phyloP scores from a whole-genome alignment of 1,140 invertebrate species.

The Bombus balteatus region DNA sequence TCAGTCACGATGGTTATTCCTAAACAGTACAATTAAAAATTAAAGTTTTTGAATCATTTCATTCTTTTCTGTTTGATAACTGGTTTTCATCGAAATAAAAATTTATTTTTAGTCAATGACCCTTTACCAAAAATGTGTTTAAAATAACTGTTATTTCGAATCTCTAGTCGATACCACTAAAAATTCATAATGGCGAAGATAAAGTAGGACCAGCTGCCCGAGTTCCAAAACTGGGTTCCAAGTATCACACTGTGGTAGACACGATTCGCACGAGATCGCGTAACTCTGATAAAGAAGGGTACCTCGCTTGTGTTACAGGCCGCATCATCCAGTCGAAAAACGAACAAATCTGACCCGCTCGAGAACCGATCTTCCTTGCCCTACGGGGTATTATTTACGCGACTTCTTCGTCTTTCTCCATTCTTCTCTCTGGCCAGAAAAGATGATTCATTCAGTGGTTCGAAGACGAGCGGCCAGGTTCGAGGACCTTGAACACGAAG shows the following conservation, averaged over 20 bases:
- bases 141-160: too few relatives aligned
- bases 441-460: constrained; percentile 67
- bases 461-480: constrained; percentile 51
- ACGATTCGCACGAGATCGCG: constrained; percentile 4
- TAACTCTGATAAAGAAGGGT: constrained; percentile 26
- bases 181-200: not conserved
- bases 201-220: too few relatives aligned
- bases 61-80: too few relatives aligned
- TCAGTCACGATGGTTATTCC: fast-evolving
- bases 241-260: not conserved
- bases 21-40: too few relatives aligned
- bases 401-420: constrained; percentile 55
- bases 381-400: constrained; percentile 64
- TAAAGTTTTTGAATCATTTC: too few relatives aligned
- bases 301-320: constrained; percentile 29
- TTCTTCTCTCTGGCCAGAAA: constrained; percentile 15
- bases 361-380: constrained; percentile 60
- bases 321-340: constrained; percentile 47
- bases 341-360: constrained; percentile 20
- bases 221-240: too few relatives aligned
- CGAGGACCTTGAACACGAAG: constrained; percentile 47
- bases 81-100: too few relatives aligned
- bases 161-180: not conserved
- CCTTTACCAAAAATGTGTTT: too few relatives aligned
- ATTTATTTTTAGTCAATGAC: too few relatives aligned